These are phyloP conservation scores for Macrotrachela quadricornifera DNA, from an alignment of 1,140 invertebrate species.

Conservation along the genomic window DNA sequence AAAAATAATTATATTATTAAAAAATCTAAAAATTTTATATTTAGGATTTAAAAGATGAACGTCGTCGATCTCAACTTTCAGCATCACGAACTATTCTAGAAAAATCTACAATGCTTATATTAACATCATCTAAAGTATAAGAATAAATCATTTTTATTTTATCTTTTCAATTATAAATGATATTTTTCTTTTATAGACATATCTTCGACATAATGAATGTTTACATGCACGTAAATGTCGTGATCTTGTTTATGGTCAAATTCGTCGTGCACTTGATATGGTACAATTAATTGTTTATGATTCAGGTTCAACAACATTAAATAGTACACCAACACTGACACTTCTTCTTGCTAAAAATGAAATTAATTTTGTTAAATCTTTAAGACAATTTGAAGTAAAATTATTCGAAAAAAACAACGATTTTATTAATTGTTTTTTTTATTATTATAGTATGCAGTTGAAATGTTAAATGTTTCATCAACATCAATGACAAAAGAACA, in stretches of 20 bases:
- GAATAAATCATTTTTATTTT: not conserved
- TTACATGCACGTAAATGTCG: slow-evolving; percentile 71
- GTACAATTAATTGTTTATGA: slow-evolving; percentile 92
- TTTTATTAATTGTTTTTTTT: too few relatives aligned
- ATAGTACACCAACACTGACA: slow-evolving; percentile 10
- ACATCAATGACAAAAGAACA: slow-evolving; percentile 28
- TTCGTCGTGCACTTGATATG: slow-evolving; percentile 82
- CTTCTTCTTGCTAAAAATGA: slow-evolving; percentile 19
- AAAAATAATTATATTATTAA: not conserved
- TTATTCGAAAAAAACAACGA: not conserved
- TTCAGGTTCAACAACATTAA: slow-evolving; percentile 37
- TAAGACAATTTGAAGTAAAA: slow-evolving; percentile 50
- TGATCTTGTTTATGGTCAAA: slow-evolving; percentile 60
- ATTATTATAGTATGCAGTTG: slow-evolving; percentile 1
- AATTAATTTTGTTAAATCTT: slow-evolving; percentile 49
- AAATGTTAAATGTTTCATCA: slow-evolving; percentile 37
- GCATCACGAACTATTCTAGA: slow-evolving; percentile 79
- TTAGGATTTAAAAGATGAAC: slow-evolving; percentile 72
- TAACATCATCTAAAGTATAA: slow-evolving; percentile 73
- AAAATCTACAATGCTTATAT: slow-evolving; percentile 84
- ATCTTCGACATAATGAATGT: slow-evolving; percentile 65
- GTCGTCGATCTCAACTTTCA: slow-evolving; percentile 75
- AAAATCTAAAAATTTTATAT: slow-evolving; percentile 4
- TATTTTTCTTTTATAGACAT: not conserved
- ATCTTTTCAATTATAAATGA: not conserved